A percentile compares a stretch with the other conserved stretches of the same genome.
These are phyloP conservation scores for Pteromalus puparum DNA, from an alignment of 1,140 invertebrate species.

Conservation along the genomic window DNA sequence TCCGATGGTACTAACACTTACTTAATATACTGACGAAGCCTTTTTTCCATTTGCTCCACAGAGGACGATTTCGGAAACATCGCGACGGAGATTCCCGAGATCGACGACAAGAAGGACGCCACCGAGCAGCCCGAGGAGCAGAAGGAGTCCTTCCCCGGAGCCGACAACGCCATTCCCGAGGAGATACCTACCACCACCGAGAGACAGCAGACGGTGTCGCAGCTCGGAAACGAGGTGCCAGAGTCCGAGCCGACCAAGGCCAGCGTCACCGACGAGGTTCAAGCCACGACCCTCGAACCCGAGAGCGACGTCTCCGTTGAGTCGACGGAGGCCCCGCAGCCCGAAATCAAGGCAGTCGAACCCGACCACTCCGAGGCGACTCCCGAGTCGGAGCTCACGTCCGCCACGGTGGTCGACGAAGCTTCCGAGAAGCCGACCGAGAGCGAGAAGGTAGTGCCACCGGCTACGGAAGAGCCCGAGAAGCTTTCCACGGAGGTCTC, in stretches of 20 bases:
- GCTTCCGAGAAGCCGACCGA: not conserved
- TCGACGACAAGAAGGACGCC: not conserved
- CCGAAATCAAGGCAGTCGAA: not conserved
- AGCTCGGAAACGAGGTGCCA: conserved; percentile 41
- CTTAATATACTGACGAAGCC: not conserved
- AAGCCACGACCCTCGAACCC: not conserved
- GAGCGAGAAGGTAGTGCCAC: not conserved
- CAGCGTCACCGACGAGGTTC: conserved; percentile 8
- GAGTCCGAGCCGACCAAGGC: conserved; percentile 50
- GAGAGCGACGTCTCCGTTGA: no score
- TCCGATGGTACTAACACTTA: no score
- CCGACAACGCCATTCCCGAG: conserved; percentile 68
- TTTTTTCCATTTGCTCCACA: conserved; percentile 55
- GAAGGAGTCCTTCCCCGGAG: conserved; percentile 59
- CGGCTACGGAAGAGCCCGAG: conserved; percentile 44
- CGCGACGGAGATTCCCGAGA: conserved; percentile 53
- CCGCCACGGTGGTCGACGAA: not conserved
- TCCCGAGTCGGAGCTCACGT: not conserved
- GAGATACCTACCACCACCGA: conserved; percentile 16
- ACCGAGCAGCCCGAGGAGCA: not conserved
- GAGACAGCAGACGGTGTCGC: conserved; percentile 20
- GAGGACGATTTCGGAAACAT: conserved; percentile 60
- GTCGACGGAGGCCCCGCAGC: not conserved
- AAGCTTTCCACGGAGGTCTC: conserved; percentile 14
- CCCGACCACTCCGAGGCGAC: not conserved